phyloP scores from a whole-genome alignment of 2,113 vertebrate genomes.

The Tautogolabrus adspersus region DNA sequence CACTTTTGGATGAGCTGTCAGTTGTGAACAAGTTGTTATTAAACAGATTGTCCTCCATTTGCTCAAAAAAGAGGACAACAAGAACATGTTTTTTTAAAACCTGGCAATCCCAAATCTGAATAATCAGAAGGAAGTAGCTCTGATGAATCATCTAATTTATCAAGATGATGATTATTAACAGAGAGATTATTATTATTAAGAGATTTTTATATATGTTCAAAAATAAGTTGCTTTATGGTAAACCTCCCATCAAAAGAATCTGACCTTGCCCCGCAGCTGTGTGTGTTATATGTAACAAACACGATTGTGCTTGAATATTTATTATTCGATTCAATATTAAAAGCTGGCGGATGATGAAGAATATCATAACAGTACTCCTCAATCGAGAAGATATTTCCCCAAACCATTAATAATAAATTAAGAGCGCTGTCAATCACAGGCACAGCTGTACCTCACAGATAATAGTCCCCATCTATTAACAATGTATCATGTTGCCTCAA shows the following conservation, averaged over 20 bases:
- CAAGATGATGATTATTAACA: neutral
- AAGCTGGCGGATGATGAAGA: slow-evolving; percentile 43
- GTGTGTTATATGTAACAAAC: slow-evolving; percentile 32
- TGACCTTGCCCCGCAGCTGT: slow-evolving; percentile 12
- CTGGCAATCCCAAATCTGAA: neutral
- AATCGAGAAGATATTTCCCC: slow-evolving; percentile 58
- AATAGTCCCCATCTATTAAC: slow-evolving; percentile 58
- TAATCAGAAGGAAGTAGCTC: neutral
- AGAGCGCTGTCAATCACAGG: slow-evolving; percentile 68
- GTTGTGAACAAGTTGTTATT: neutral
- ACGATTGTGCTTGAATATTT: slow-evolving; percentile 44
- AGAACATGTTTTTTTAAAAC: neutral
- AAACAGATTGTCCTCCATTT: neutral
- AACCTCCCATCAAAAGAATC: neutral
- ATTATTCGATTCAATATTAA: slow-evolving; percentile 63
- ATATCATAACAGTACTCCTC: slow-evolving; percentile 56
- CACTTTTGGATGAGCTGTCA: neutral
- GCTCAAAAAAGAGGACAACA: neutral
- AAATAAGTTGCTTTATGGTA: neutral
- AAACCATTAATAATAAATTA: slow-evolving; percentile 77
- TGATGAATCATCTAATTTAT: neutral
- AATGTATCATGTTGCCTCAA: slow-evolving; percentile 46
- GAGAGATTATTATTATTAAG: too few relatives aligned
- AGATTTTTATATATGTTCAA: too few relatives aligned
- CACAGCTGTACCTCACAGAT: slow-evolving; percentile 67